These are phyloP conservation scores for Salticus scenicus DNA, from an alignment of 2,888 invertebrate genomes.

Conservation along the genomic window DNA sequence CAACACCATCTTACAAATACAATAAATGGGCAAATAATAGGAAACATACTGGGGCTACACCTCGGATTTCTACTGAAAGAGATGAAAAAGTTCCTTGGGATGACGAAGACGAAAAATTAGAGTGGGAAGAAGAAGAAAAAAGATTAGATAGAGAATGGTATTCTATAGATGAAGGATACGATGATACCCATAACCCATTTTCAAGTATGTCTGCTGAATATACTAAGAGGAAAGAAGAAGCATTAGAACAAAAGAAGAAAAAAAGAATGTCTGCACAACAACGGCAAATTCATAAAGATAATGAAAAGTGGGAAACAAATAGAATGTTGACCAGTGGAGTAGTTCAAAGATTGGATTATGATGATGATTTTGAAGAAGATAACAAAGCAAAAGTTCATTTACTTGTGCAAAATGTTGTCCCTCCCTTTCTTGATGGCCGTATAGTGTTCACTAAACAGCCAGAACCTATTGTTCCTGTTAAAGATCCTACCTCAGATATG, in stretches of 20 bases:
- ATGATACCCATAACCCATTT: slow-evolving; percentile 95
- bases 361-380: slow-evolving; percentile 94
- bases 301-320: slow-evolving; percentile 98
- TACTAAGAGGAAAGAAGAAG: slow-evolving; percentile 93
- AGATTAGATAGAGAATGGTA: slow-evolving; percentile 98
- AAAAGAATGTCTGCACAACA: slow-evolving; percentile 96
- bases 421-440: slow-evolving; percentile 98
- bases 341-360: slow-evolving; percentile 89
- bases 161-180: slow-evolving; percentile 93
- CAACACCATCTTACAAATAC: slow-evolving; percentile 91
- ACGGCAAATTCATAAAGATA: slow-evolving; percentile 97
- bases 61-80: slow-evolving; percentile 75
- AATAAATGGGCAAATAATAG: slow-evolving; percentile 86
- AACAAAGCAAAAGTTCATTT: slow-evolving; percentile 95
- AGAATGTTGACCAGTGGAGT: slow-evolving; percentile 94
- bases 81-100: slow-evolving; percentile 61
- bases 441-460: slow-evolving; percentile 99
- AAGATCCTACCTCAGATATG: slow-evolving; percentile 98
- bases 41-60: slow-evolving; percentile 82
- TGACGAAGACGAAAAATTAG: slow-evolving; percentile 71
- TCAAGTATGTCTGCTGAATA: slow-evolving; percentile 92
- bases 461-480: slow-evolving; percentile 97
- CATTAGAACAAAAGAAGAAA: slow-evolving; percentile 90
- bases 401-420: slow-evolving; percentile 97
- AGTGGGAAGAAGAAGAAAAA: slow-evolving; percentile 92